Evolutionary conservation across 2,113 vertebrate genomes (phyloP), one percentile per base, ranked within the genome.

Genomic region (Galemys pyrenaicus): DNA sequence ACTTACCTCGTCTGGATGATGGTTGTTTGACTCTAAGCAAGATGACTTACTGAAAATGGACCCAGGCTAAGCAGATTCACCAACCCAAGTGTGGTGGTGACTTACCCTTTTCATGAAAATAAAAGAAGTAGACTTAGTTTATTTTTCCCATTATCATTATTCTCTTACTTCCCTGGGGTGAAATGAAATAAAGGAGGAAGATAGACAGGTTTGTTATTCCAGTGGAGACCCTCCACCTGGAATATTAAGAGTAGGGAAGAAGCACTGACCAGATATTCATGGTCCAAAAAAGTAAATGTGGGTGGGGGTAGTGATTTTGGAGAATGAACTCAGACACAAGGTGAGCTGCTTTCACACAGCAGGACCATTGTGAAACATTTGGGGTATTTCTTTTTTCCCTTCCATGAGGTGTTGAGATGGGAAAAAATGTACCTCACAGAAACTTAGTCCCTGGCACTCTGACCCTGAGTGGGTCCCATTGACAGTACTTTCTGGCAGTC

Each of bases 401-500:
- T 70, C 41, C 9, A n/a, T 92, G 81, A 85, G 56, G 44, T 85
- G 5, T 54, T 65, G 49, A 74, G 51, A 77, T 73, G 49, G 73
- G 26, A 96, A 92, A 83, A 54, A 94, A 13, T 9, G 28, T 90
- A 41, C 56, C 28, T 74, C 86, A 94, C 35, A 92, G 87, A 70
- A 88, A 83, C 37, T 86, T 6, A 71, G 93, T 91, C 22, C 7
- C 30, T 60, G 71, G 60, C 67, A 82, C 37, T 15, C 30, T 3
- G 6, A 73, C 39, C 26, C 30, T 64, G 62, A 41, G 51, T 75
- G 22, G 70, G 37, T 92, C 80, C 56, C 56, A 28, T 22, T 74
- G 84, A 94, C 79, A 19, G 16, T 90, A 9, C 0, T 88, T 80
- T 49, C 51, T 73, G 79, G 64, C 82, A 89, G 70, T 73, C 32